Evolutionary conservation across 2,113 vertebrate genomes (phyloP).

Genomic region (Ctenodactylus gundi): DNA sequence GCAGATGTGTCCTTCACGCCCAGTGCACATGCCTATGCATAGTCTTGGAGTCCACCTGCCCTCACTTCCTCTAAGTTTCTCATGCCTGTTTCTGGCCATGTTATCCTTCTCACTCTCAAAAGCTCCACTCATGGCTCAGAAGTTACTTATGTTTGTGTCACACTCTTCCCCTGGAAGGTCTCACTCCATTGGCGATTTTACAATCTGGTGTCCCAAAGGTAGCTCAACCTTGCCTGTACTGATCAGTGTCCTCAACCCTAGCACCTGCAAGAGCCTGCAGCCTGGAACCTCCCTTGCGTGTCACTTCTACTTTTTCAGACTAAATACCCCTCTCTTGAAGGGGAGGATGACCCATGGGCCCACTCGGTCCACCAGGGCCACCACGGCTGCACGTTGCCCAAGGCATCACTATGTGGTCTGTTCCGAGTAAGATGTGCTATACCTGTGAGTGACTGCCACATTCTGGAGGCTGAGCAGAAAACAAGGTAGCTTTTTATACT

Average conservation of each 20-base stretch:
- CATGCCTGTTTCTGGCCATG: no score
- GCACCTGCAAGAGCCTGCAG: background rate
- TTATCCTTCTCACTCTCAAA: rapidly evolving
- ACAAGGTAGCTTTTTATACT: background rate
- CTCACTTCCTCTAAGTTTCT: background rate
- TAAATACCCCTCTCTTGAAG: no score
- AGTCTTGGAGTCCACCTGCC: background rate
- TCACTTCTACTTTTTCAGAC: background rate
- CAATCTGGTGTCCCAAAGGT: background rate
- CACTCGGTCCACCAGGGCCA: background rate
- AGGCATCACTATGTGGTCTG: background rate
- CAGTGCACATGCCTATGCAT: background rate
- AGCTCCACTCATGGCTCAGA: rapidly evolving
- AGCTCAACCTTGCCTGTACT: rapidly evolving
- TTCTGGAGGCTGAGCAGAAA: no score
- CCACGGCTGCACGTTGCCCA: rapidly evolving
- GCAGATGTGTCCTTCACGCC: no score
- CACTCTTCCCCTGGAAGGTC: rapidly evolving
- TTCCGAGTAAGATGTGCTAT: background rate
- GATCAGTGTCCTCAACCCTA: background rate
- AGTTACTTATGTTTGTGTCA: no score
- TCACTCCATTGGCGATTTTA: background rate
- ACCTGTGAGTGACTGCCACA: no score
- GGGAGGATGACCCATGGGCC: no score
- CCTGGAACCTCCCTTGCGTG: rapidly evolving